Base-by-base conservation (phyloP, 2,888 invertebrate genomes). In the Rapana venosa region DNA sequence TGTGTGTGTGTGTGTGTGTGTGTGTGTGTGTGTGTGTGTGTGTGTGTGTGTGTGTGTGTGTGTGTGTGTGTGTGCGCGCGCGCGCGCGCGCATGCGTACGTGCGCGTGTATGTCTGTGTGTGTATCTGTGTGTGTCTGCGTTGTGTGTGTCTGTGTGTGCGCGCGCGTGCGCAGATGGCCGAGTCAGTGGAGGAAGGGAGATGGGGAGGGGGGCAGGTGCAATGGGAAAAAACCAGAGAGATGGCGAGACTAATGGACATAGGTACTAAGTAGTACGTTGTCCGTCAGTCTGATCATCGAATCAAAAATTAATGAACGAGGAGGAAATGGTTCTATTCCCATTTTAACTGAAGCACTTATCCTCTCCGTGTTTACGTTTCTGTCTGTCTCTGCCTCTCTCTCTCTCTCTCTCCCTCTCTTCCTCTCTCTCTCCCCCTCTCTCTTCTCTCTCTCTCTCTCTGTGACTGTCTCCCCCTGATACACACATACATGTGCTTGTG, bases 1-100 rank as follows among this genome's bases (percentile, higher is more conserved):
- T 70, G 70, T 70, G 70, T 70, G 70, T 70, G 70, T 70, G 70
- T 70, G 70, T 70, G 70, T 70, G 70, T 70, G 70, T 70, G 70
- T 70, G 70, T 70, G 70, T 70, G 70, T 70, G 70, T 70, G 70
- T 70, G 70, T 70, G 70, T 70, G 70, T 17, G 70, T 70, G 70
- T 70, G 70, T 70, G 70, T 17, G 70, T 70, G 70, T 17, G 70
- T 70, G 70, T 70, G 70, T 70, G 70, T 17, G 15, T 70, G 70
- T 17, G 70, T 17, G 70, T 17, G 70, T 70, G 70, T 70, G 70
- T 22, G 70, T 70, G 70, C 26, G 70, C 22, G 70, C 17, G 70
- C 22, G 70, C 26, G 70, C 22, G 22, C 26, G 15, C 26, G 70
- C 5, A 5, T 17, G 70, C 22, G 70, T 22, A 22, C 17, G 61